A percentile compares a stretch with the other conserved stretches of the same genome.
Conservation (phyloP, 23 tunicate genomes). For the Ascidia mentula region DNA sequence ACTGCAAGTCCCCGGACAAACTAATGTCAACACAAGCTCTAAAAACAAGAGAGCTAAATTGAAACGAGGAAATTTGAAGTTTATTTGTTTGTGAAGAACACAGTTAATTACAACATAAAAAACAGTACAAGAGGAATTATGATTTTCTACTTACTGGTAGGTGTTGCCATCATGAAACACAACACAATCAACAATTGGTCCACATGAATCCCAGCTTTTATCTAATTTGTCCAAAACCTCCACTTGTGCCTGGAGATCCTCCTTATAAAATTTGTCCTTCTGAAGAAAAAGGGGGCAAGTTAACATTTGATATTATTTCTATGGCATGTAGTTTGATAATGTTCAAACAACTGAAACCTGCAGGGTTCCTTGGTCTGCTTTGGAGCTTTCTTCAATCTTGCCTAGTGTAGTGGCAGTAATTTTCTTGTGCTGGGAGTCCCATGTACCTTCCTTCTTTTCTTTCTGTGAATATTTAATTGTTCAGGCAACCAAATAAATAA, state of each 20-base stretch:
- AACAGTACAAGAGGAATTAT: too few relatives aligned
- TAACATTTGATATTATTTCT: not conserved
- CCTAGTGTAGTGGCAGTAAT: constrained; percentile 49
- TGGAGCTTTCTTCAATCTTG: constrained; percentile 20
- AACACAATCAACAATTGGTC: constrained; percentile 91
- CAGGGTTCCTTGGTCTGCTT: constrained; percentile 14
- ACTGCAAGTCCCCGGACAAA: constrained; percentile 64
- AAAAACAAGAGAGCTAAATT: too few relatives aligned
- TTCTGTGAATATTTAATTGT: constrained; percentile 32
- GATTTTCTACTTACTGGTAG: constrained; percentile 41
- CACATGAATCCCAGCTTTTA: constrained; percentile 64
- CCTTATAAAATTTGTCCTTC: constrained; percentile 60
- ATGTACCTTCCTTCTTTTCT: constrained; percentile 46
- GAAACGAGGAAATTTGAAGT: too few relatives aligned
- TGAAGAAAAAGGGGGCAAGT: constrained; percentile 18
- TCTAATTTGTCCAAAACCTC: constrained; percentile 80
- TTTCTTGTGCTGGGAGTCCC: constrained; percentile 69
- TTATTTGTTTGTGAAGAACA: not conserved
- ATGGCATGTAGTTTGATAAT: not conserved
- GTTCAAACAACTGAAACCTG: constrained; percentile 5
- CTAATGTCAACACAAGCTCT: constrained; percentile 89
- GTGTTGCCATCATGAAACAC: constrained; percentile 89
- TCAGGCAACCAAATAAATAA: too few relatives aligned
- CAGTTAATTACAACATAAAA: not conserved
- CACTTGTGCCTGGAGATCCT: constrained; percentile 56